Evolutionary conservation across 2,113 vertebrate species (phyloP).

Genomic region (Nycticorax nycticorax): DNA sequence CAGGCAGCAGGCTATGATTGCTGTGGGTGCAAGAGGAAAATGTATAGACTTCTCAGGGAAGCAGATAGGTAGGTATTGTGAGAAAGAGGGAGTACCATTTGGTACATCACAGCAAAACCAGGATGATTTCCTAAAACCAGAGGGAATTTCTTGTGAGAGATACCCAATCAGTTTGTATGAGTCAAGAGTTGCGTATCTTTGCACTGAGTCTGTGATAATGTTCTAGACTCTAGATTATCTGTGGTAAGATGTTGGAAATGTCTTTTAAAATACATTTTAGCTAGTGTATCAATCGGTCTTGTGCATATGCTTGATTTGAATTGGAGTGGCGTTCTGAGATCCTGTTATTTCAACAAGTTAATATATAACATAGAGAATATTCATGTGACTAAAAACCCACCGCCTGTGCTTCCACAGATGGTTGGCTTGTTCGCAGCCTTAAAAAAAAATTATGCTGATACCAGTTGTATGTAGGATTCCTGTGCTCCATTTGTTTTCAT

Average conservation of each 20-base stretch:
- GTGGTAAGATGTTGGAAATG: neutral
- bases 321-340: neutral
- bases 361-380: neutral
- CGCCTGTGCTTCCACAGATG: neutral
- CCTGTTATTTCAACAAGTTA: neutral
- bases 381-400: neutral
- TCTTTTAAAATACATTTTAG: neutral
- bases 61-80: neutral
- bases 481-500: neutral
- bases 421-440: neutral
- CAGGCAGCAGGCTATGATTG: neutral
- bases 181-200: neutral
- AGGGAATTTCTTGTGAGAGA: neutral
- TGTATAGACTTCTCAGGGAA: neutral
- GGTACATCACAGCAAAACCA: neutral
- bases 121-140: neutral
- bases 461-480: neutral
- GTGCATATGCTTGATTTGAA: neutral
- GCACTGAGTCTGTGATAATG: neutral
- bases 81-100: neutral
- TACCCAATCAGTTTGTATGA: neutral
- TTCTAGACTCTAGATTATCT: neutral
- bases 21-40: neutral
- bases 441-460: neutral
- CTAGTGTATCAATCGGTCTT: neutral